Evolutionary conservation across 2,113 vertebrate species (phyloP).

Genomic region (Eolophus roseicapilla): DNA sequence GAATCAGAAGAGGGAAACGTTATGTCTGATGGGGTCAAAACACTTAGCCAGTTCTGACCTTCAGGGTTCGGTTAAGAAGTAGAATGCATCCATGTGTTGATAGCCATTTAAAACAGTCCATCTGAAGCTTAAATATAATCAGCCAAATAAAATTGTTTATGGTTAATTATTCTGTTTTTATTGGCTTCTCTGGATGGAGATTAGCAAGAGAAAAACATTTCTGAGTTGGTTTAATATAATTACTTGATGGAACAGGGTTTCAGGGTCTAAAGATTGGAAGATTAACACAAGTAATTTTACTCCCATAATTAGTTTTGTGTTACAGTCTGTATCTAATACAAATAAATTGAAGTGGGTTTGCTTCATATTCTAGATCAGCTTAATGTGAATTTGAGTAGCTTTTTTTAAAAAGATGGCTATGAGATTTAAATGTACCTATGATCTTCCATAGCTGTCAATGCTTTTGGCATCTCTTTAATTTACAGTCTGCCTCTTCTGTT

Average conservation of each 20-base stretch:
- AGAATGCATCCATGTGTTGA: not conserved
- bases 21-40: not conserved
- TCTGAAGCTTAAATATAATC: constrained; percentile 3
- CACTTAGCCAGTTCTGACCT: not conserved
- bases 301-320: constrained; percentile 34
- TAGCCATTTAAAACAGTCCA: not conserved
- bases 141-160: constrained; percentile 21
- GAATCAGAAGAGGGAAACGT: accelerated
- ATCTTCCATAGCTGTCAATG: not conserved
- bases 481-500: not conserved
- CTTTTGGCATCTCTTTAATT: not conserved
- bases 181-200: constrained; percentile 11
- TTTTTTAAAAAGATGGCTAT: not conserved
- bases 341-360: not conserved
- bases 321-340: not conserved
- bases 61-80: not conserved
- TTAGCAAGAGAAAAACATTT: constrained; percentile 7
- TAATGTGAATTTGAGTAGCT: not conserved
- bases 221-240: constrained; percentile 36
- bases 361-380: not conserved
- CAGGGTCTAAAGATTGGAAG: not conserved
- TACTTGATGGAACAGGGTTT: not conserved
- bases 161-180: constrained; percentile 36
- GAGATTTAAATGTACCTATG: not conserved
- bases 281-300: constrained; percentile 44